These are phyloP conservation scores for Proteles cristata DNA, from an alignment of 2,113 vertebrate species.

Conservation along the genomic window DNA sequence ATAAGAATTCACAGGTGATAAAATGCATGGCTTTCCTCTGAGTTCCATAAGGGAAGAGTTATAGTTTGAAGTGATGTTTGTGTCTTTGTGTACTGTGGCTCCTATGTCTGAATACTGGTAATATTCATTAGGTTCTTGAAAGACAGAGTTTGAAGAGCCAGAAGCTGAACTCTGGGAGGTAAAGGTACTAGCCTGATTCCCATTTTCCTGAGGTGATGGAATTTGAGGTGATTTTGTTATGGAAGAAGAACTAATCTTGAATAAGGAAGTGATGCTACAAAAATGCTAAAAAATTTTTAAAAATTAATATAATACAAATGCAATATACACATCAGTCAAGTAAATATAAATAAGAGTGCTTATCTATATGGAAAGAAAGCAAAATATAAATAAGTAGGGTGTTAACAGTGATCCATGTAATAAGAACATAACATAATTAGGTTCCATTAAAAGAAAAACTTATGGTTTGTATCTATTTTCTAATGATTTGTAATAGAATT, in stretches of 20 bases:
- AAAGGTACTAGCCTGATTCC: slow-evolving; percentile 9
- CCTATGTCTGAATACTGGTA: slow-evolving; percentile 52
- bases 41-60: slow-evolving; percentile 41
- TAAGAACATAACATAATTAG: slow-evolving; percentile 44
- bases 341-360: slow-evolving; percentile 35
- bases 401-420: not conserved
- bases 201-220: slow-evolving; percentile 54
- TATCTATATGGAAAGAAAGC: slow-evolving; percentile 13
- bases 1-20: slow-evolving; percentile 49
- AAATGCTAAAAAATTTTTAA: slow-evolving; percentile 89
- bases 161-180: slow-evolving; percentile 52
- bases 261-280: slow-evolving; percentile 89
- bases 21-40: slow-evolving; percentile 47
- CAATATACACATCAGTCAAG: slow-evolving; percentile 4
- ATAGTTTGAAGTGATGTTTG: slow-evolving; percentile 60
- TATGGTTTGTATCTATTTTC: slow-evolving; percentile 45
- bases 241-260: slow-evolving; percentile 76
- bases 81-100: slow-evolving; percentile 42
- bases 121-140: slow-evolving; percentile 66
- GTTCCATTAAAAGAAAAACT: slow-evolving; percentile 40
- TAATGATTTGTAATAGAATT: slow-evolving; percentile 45
- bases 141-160: slow-evolving; percentile 11
- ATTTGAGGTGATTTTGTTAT: slow-evolving; percentile 57
- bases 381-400: slow-evolving; percentile 42
- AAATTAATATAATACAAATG: slow-evolving; percentile 31